phyloP scores from a whole-genome alignment of 2,113 vertebrate species.

The Coryphaenoides rupestris region DNA sequence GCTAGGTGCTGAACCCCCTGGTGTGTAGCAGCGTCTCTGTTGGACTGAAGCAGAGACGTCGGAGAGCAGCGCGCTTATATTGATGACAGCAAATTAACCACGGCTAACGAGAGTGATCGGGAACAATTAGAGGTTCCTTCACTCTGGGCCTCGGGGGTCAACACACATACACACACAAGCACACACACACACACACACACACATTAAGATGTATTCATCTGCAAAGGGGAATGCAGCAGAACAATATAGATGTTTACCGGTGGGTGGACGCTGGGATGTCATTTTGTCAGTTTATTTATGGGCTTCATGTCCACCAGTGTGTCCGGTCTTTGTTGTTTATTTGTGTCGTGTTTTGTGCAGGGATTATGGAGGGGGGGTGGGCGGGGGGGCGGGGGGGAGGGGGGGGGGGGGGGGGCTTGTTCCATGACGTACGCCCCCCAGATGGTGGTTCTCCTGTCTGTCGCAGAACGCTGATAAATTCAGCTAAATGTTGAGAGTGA shows the following conservation, averaged over 20 bases:
- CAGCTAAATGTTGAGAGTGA: constrained; percentile 49
- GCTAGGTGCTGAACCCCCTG: too few species aligned
- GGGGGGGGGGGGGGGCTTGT: constrained; percentile 48
- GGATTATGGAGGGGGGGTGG: constrained; percentile 12
- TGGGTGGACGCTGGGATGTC: too few species aligned
- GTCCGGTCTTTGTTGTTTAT: too few species aligned
- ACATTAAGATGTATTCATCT: too few species aligned
- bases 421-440: constrained; percentile 56
- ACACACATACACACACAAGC: too few species aligned
- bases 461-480: constrained; percentile 50
- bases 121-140: not conserved
- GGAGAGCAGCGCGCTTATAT: not conserved
- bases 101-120: not conserved
- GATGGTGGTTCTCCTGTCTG: constrained; percentile 54
- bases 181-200: too few species aligned
- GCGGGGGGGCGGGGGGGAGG: constrained; percentile 14
- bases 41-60: not conserved
- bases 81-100: not conserved
- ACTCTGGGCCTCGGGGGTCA: not conserved
- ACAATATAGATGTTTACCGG: too few species aligned
- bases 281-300: too few species aligned
- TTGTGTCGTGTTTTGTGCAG: too few species aligned
- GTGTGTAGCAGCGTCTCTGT: too few species aligned
- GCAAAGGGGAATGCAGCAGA: too few species aligned
- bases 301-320: too few species aligned